phyloP scores from a whole-genome alignment of 2,888 invertebrate genomes.

The Abrostola triplasia region DNA sequence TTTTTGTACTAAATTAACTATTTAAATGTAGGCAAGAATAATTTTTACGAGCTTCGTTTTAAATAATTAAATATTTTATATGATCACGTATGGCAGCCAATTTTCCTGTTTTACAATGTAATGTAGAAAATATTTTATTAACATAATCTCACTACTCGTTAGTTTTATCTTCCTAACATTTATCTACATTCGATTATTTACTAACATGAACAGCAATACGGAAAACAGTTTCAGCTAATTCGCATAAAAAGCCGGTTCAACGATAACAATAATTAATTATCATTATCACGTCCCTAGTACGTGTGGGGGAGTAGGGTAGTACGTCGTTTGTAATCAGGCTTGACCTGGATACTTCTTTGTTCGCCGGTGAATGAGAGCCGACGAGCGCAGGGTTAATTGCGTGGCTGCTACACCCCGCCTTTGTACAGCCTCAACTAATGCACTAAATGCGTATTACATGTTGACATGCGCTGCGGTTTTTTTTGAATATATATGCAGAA shows the following conservation, averaged over 20 bases:
- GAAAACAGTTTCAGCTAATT: conserved; percentile 15
- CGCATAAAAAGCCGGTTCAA: conserved; percentile 20
- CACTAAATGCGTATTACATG: conserved; percentile 30
- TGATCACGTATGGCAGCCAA: no score
- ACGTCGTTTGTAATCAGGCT: conserved; percentile 71
- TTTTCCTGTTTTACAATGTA: no score
- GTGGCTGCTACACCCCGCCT: conserved; percentile 60
- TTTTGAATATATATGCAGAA: conserved; percentile 3
- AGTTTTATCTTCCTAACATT: no score
- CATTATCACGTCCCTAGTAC: conserved; percentile 27
- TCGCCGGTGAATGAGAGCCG: conserved; percentile 62
- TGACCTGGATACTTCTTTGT: conserved; percentile 76
- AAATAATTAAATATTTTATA: no score
- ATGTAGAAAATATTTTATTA: no score
- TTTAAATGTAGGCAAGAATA: no score
- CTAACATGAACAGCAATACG: background rate
- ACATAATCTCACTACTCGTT: no score
- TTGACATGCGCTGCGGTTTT: conserved; percentile 21
- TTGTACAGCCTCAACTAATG: conserved; percentile 56
- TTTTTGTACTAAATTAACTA: no score
- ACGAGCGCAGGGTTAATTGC: conserved; percentile 69
- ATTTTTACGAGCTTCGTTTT: no score
- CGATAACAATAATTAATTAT: conserved; percentile 46
- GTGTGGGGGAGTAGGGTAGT: conserved; percentile 35
- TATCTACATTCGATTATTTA: no score